Evolutionary conservation across 1,140 invertebrate species (phyloP), one percentile per base, ranked within the genome.

Genomic region (Microplitis demolitor): DNA sequence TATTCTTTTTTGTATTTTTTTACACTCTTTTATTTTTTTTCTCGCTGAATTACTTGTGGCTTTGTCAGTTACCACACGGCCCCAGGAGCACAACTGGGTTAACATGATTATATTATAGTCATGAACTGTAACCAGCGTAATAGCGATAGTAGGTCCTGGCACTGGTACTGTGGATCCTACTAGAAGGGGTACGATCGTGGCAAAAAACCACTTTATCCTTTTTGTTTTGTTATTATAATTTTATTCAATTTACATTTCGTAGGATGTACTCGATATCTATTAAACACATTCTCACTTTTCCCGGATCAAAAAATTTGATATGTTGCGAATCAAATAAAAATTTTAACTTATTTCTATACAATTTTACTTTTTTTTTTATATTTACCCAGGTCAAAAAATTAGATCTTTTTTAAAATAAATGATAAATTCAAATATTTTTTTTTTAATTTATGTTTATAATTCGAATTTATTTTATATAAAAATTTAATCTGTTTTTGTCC

Each of bases 81-180:
- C 24, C 60, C 54, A 68, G 69, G 37, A 68, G 67, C 34, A 62
- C 70, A 75, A 73, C 74, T 72, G 67, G 74, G 74, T 75, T 75
- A 75, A 75, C 62, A 69, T 66, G 66, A 75, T 75, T 75, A 75
- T 66, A 50, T 75, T 75, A 75, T 75, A 72, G 66, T 69, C 74
- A 75, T 75, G 61, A 51, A 45, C 67, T 66, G 37, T 66, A 66
- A 66, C 37, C 56, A 64, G 66, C 63, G 54, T 62, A 66, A 66
- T 54, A 58, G 60, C 61, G 54, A 37, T 68, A 72, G 62, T 70
- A 62, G 33, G 64, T 69, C 45, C 66, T 64, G 71, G 62, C 64
- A 58, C 71, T 35, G 39, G 37, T 56, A 53, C 45, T 34, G 16
- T 51, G 33, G 14, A 66, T 45, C 31, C 9, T 62, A 56, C 51